Evolutionary conservation across 2,797 vertebrate species (phyloP), one percentile per base, ranked within the genome.

Genomic region (Bradypodion pumilum): DNA sequence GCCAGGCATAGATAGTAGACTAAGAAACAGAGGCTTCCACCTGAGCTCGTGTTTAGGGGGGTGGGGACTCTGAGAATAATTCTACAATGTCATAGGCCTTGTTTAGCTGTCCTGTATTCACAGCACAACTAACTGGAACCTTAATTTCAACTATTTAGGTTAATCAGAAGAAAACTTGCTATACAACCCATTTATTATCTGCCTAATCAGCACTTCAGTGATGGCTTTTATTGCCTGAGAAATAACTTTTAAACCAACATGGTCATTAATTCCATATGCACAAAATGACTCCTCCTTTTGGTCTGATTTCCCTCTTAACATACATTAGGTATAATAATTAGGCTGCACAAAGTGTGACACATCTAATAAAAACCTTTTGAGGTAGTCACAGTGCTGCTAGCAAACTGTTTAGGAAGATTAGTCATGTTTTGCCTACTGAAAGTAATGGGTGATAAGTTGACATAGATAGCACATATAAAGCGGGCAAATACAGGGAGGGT

Each of bases 1-100:
- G 86, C 87, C 89, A 86, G 74, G 66, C 40, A 80, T 82, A 91
- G 91, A 93, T 95, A 90, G 89, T 87, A 92, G 93, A 91, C 85
- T 56, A 89, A 87, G 89, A 92, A 91, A 93, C 85, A 82, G 52
- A 74, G 74, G 80, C 83, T 93, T 93, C 92, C 89, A 89, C 90
- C 86, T 87, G 88, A 92, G 86, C 88, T 88, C 88, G 77, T 60
- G 85, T 87, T 86, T 83, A 92, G 52, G n/a, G n/a, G n/a, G n/a
- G n/a, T n/a, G n/a, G n/a, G n/a, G n/a, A n/a, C 89, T 92, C 87
- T 59, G 89, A 91, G 90, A 89, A 83, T 86, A 80, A 80, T 86
- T 84, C 83, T 87, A 86, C 85, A 87, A 60, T 42, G 80, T 86
- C 37, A 73, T 10, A 19, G 81, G 90, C 21, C 52, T 40, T 52